Base-by-base conservation (phyloP, 2,113 vertebrate species). In the Alaudala cheleensis region DNA sequence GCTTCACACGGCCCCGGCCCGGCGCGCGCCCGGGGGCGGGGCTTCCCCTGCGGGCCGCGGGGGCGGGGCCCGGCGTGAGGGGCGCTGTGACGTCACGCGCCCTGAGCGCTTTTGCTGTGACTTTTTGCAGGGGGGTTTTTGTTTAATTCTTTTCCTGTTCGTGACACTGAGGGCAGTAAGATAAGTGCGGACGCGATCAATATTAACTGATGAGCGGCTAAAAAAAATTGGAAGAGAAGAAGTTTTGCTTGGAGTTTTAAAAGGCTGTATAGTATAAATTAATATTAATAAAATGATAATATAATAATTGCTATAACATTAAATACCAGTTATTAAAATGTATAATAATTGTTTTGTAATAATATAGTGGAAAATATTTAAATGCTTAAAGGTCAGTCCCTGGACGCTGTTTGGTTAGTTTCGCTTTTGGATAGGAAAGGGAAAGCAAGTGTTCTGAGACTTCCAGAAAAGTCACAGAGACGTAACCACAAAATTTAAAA, bases 1-100 rank as follows among this genome's bases (percentile, higher is more conserved):
- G 70, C 42, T 92, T 81, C 90, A 89, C 93, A 94, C 93, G 93
- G 90, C 93, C 82, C 89, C 69, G 50, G 67, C 14, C 37, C 58
- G 24, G 81, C 53, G 70, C 80, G 50, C 54, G 83, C 49, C 6
- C 11, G 23, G 70, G 66, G 76, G 86, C 49, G 93, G 81, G 42
- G 90, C 90, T 78, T 9, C 22, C 57, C 60, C 54, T 44, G 78
- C 8, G 66, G 72, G 88, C 42, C 15, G 57, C n/a, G 62, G 17
- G 51, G 39, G 65, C 31, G 54, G 33, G 15, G 53, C 80, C 42
- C 5, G 14, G 61, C 82, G 51, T 31, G 60, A 57, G 76, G 31
- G 51, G n/a, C 23, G 45, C 53, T 77, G 64, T 79, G 64, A 70
- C 73, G 73, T 78, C 73, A 86, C 45, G 64, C 45, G 62, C 0